Evolutionary conservation across 2,888 invertebrate species (phyloP), one percentile per base, ranked within the genome.

Genomic region (Keiferia lycopersicella): DNA sequence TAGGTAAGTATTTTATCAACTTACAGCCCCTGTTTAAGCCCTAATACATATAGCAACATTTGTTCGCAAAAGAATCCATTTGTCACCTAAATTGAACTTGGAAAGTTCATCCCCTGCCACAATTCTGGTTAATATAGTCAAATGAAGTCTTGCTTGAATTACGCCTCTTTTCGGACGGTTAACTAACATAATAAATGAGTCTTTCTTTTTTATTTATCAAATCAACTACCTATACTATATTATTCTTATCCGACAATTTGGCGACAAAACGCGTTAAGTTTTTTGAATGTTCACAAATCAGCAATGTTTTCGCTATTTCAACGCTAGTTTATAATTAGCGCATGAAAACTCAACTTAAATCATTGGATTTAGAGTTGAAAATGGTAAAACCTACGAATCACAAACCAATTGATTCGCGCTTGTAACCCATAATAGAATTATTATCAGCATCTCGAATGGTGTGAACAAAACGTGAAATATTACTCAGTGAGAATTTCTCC

Each of bases 401-500:
- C 26, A 53, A 53, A 53, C 12, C 51, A 11, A 53, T 53, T 26
- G 51, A 53, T 26, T 26, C 51, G 22, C 26, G 51, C 62, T 48
- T 63, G 51, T 63, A 38, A 53, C 20, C 6, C 26, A 26, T 59
- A 59, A 61, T 61, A 30, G 61, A 20, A 61, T 60, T 41, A 14
- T 80, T 83, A 85, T 84, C 83, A 79, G 84, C 83, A 74, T 84
- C 70, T 72, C 85, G 79, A 86, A 87, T 86, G 76, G 62, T 53
- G 60, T 45, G 16, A 26, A 41, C 30, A 22, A 34, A 34, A 8
- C 34, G 16, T n/a, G 51, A 41, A 30, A 20, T 64, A 67, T 45
- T 41, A 60, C 16, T 56, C 16, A 56, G 56, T 56, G 6, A 34
- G 11, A 6, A 56, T 56, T 56, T 11, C 56, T 56, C 12, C 34